These are phyloP conservation scores for Trissolcus basalis DNA, from an alignment of 1,140 invertebrate species.

Conservation along the genomic window DNA sequence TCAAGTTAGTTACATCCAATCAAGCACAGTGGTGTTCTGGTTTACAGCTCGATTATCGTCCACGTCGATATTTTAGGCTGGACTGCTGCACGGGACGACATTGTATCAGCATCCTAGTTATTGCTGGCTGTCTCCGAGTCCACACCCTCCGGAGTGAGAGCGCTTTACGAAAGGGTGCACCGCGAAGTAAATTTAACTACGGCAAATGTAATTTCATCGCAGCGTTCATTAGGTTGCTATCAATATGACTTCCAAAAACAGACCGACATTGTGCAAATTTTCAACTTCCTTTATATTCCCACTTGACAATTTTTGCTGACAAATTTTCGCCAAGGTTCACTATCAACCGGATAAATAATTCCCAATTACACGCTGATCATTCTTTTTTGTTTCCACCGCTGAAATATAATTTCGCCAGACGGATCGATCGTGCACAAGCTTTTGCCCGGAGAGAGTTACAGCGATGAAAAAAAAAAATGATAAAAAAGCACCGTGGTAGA, in stretches of 20 bases:
- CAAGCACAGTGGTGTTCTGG: conserved; percentile 50
- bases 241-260: too few species aligned
- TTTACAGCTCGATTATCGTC: conserved; percentile 58
- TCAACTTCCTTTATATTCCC: too few species aligned
- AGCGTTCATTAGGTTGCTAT: neutral
- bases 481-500: too few species aligned
- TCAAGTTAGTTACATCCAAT: conserved; percentile 58
- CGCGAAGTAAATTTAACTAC: conserved; percentile 60
- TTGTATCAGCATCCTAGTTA: conserved; percentile 62
- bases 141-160: conserved; percentile 46
- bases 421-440: neutral
- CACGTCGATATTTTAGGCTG: conserved; percentile 48
- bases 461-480: too few species aligned
- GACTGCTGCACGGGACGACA: conserved; percentile 27
- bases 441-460: too few species aligned
- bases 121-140: conserved; percentile 50
- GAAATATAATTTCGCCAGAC: neutral
- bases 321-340: too few species aligned
- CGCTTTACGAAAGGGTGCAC: conserved; percentile 47
- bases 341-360: too few species aligned
- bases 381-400: too few species aligned
- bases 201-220: conserved; percentile 46
- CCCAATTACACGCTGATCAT: too few species aligned
- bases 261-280: too few species aligned
- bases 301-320: too few species aligned